These are phyloP conservation scores for Catocala fraxini DNA, from an alignment of 2,888 invertebrate genomes.

Conservation along the genomic window DNA sequence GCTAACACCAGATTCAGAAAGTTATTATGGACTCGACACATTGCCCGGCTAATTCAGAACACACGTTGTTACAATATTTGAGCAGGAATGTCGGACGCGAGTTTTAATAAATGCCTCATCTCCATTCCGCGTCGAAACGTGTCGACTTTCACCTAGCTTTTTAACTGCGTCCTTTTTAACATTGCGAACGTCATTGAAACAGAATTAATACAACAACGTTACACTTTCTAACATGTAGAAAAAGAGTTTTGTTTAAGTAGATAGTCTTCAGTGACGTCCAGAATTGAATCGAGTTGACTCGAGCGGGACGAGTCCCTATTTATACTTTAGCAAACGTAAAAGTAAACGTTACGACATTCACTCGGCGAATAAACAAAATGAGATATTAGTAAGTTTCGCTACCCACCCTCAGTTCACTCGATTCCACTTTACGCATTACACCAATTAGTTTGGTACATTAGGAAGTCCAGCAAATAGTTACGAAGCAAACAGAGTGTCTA, in stretches of 20 bases:
- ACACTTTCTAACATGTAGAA: conserved; percentile 26
- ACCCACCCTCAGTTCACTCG: conserved; percentile 24
- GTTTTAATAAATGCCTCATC: conserved; percentile 44
- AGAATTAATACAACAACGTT: conserved; percentile 13
- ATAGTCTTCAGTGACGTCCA: conserved; percentile 13
- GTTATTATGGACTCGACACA: conserved; percentile 54
- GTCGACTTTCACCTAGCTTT: conserved; percentile 16
- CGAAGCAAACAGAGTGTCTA: conserved; percentile 53
- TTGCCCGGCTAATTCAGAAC: conserved; percentile 48
- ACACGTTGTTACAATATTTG: conserved; percentile 62
- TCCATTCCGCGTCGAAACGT: conserved; percentile 28
- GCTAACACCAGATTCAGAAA: conserved; percentile 36
- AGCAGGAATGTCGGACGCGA: conserved; percentile 48
- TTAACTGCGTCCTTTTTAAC: conserved; percentile 12
- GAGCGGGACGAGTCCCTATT: conserved; percentile 31
- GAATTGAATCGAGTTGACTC: conserved; percentile 48
- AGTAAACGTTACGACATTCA: too few relatives aligned
- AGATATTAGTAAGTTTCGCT: conserved; percentile 31
- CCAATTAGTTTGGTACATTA: conserved; percentile 54
- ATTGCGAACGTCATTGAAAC: conserved; percentile 21
- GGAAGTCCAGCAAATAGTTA: conserved; percentile 49
- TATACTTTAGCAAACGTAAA: conserved; percentile 7
- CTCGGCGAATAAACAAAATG: conserved; percentile 31
- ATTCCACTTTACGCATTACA: conserved; percentile 47
- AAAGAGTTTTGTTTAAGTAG: conserved; percentile 25